Evolutionary conservation across 2,113 vertebrate species (phyloP), one percentile per base, ranked within the genome.

Genomic region (Amblyopsis rosae): DNA sequence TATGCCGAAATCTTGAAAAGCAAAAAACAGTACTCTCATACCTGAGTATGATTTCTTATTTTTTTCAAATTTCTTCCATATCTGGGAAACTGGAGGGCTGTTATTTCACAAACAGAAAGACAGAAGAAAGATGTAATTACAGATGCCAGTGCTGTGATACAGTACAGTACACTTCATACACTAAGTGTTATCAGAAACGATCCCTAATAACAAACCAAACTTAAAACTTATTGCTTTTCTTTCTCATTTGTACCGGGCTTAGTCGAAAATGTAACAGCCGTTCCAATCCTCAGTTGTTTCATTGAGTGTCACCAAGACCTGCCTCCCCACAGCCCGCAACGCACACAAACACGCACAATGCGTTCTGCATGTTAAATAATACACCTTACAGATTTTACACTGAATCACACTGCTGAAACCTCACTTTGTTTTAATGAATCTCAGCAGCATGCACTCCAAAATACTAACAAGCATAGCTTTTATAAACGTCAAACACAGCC

Each of bases 1-100:
- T 90, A 90, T 90, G 84, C 85, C 89, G 72, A 82, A 87, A 80
- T 86, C 80, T 82, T 67, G 61, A 90, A 88, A 83, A 88, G 76
- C 62, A 75, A 76, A 81, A 81, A 79, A 73, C 82, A 75, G 75
- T 67, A 85, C 80, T 79, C 88, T 87, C 80, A 90, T 90, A 89
- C 85, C 87, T 26, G 51, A 76, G 70, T 78, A 65, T 80, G 85
- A 83, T 65, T 69, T 82, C 67, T 62, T 77, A 70, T 41, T 49
- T 50, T 61, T 65, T 63, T 66, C 69, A 72, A 56, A 63, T 47
- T 59, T 68, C 32, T 63, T 16, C 48, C 26, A 83, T 53, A 77
- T 51, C 72, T 45, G 48, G 45, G 65, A 68, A 78, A 59, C 48
- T 65, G 65, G 71, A 67, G 76, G 59, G 68, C 74, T 64, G 65